Percentiles rank a stretch among this genome's conserved stretches.
Evolutionary conservation across 2,113 vertebrate species (phyloP).

Genomic region (Sprattus sprattus): DNA sequence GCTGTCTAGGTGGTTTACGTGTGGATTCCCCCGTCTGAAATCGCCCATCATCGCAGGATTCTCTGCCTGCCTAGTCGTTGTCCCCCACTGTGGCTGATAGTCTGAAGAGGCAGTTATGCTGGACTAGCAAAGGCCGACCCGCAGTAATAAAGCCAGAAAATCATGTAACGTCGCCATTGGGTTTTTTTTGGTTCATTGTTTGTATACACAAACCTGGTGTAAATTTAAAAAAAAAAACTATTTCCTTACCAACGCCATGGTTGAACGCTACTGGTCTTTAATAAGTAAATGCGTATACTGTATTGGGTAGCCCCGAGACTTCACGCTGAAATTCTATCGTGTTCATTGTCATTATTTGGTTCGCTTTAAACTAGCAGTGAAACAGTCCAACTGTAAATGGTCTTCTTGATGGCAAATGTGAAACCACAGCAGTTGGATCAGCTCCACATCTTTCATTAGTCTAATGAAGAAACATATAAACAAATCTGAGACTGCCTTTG

Average conservation of each 20-base stretch:
- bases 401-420: neutral
- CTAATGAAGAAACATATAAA: neutral
- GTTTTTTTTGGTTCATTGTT: neutral
- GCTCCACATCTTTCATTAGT: neutral
- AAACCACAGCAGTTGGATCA: neutral
- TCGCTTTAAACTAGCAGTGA: no score
- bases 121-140: neutral
- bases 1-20: neutral
- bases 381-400: no score
- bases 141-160: neutral
- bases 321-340: neutral
- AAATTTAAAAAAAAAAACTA: neutral
- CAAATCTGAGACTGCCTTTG: neutral
- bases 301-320: neutral
- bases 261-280: neutral
- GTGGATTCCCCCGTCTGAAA: neutral
- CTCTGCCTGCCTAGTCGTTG: neutral
- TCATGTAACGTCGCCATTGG: neutral
- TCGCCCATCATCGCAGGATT: neutral
- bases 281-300: neutral
- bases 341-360: neutral
- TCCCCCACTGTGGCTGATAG: neutral
- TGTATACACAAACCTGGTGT: neutral
- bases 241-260: neutral
- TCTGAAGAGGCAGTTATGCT: neutral